Conservation (phyloP, 1,140 invertebrate genomes). For the Papilio polyxenes region DNA sequence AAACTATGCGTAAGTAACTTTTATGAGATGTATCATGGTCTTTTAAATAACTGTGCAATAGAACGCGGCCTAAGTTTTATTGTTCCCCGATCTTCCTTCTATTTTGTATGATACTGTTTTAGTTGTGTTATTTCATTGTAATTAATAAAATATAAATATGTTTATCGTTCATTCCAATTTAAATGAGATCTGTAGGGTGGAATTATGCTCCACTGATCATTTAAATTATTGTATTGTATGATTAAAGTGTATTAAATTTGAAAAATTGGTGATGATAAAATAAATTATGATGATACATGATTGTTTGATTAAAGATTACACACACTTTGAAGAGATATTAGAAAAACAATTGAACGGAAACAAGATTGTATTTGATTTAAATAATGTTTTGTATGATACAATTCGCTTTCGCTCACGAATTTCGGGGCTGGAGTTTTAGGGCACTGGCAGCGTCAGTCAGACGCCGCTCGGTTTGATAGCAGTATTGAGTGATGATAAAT, state of each 20-base stretch:
- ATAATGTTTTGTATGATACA: slow-evolving; percentile 11
- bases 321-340: neutral
- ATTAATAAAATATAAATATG: slow-evolving; percentile 76
- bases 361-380: neutral
- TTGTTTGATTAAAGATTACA: slow-evolving; percentile 50
- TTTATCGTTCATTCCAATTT: slow-evolving; percentile 80
- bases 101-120: slow-evolving; percentile 73
- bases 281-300: slow-evolving; percentile 75
- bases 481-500: slow-evolving; percentile 78
- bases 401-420: neutral
- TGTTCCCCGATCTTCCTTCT: slow-evolving; percentile 52
- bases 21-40: slow-evolving; percentile 43
- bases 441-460: slow-evolving; percentile 67
- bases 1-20: slow-evolving; percentile 41
- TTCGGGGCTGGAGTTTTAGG: neutral
- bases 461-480: slow-evolving; percentile 64
- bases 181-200: slow-evolving; percentile 73
- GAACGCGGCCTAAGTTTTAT: slow-evolving; percentile 68
- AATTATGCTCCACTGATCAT: slow-evolving; percentile 76
- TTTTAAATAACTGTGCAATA: slow-evolving; percentile 74
- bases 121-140: slow-evolving; percentile 78
- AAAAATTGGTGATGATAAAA: slow-evolving; percentile 79
- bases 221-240: slow-evolving; percentile 80
- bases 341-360: neutral
- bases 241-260: slow-evolving; percentile 79